A percentile compares a stretch with the other conserved stretches of the same genome.
Evolutionary conservation across 2,113 vertebrate species (phyloP).

Genomic region (Columbina picui): DNA sequence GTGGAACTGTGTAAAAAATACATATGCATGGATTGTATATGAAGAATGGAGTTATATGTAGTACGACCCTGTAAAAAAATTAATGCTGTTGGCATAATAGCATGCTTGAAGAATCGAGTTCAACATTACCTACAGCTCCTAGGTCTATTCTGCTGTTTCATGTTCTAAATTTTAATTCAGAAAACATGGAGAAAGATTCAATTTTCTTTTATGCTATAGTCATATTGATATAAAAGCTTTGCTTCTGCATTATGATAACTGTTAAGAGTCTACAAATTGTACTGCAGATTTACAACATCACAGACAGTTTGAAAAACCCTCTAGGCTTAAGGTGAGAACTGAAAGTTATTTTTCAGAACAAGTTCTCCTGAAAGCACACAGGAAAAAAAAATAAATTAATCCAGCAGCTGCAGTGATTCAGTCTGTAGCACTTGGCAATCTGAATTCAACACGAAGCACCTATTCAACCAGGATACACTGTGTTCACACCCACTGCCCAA

Average conservation of each 20-base stretch:
- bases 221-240: conserved; percentile 29
- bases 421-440: not conserved
- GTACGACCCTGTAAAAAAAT: not conserved
- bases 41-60: not conserved
- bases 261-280: conserved; percentile 27
- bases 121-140: not conserved
- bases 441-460: not conserved
- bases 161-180: conserved; percentile 46
- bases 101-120: not conserved
- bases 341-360: conserved; percentile 39
- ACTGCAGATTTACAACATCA: not conserved
- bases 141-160: not conserved
- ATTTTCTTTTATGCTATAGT: conserved; percentile 4
- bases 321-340: conserved; percentile 25
- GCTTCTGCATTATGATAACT: conserved; percentile 4
- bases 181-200: not conserved
- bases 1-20: not conserved
- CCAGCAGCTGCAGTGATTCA: not conserved
- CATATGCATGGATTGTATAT: not conserved
- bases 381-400: not conserved
- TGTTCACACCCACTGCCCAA: not conserved
- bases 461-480: not conserved
- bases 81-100: not conserved
- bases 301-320: conserved; percentile 5
- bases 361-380: not conserved